Evolutionary conservation across 64 coral and sea anemone species (phyloP).

Genomic region (Montipora cactus): DNA sequence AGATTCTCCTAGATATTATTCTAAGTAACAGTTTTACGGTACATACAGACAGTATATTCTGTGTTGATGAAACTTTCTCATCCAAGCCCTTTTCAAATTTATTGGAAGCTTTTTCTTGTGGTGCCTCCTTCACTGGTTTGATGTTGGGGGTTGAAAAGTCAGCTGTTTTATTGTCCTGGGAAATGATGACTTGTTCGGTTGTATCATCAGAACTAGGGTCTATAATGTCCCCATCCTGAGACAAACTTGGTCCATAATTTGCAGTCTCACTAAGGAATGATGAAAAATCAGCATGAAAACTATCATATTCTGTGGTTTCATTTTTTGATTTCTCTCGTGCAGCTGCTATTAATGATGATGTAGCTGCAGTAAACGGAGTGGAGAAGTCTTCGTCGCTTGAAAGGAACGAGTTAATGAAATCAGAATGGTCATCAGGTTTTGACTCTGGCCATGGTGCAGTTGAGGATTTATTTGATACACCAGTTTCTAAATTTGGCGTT

Average conservation of each 20-base stretch:
- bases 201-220: background rate
- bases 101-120: slow-evolving; percentile 9
- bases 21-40: background rate
- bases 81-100: background rate
- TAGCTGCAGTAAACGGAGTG: background rate
- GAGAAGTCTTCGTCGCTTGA: slow-evolving; percentile 23
- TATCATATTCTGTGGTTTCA: slow-evolving; percentile 27
- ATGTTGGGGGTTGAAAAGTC: background rate
- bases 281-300: slow-evolving; percentile 39
- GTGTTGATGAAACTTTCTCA: slow-evolving; percentile 22
- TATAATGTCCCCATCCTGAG: background rate
- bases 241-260: background rate
- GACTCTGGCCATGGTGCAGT: background rate
- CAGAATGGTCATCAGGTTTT: slow-evolving; percentile 11
- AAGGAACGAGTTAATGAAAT: slow-evolving; percentile 39
- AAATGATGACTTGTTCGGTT: background rate
- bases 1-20: background rate
- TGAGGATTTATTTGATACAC: background rate
- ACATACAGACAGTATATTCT: slow-evolving; percentile 22
- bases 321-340: background rate
- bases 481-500: background rate
- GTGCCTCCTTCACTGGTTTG: background rate
- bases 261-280: background rate
- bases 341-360: background rate
- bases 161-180: background rate